phyloP scores from a whole-genome alignment of 2,797 vertebrate genomes.

The Phrynocephalus vlangalii region DNA sequence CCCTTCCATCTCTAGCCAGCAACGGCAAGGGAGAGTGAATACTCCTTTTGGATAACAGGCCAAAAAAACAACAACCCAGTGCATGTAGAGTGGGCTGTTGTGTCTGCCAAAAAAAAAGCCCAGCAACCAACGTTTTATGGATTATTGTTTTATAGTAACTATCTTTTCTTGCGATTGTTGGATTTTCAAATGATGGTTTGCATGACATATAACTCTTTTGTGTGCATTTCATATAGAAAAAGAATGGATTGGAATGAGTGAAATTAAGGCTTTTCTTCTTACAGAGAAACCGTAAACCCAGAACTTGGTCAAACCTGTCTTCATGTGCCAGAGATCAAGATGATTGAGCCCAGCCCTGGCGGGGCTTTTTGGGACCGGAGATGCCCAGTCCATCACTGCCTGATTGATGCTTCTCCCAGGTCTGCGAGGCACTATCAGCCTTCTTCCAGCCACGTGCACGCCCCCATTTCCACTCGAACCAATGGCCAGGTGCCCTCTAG shows the following conservation, averaged over 20 bases:
- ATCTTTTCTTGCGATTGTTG: too few species aligned
- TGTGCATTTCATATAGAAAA: background rate
- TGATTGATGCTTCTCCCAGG: constrained; percentile 71
- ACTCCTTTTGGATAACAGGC: too few species aligned
- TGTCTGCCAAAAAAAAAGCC: too few species aligned
- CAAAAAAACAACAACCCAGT: too few species aligned
- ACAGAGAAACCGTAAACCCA: constrained; percentile 63
- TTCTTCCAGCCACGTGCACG: constrained; percentile 68
- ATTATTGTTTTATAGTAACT: too few species aligned
- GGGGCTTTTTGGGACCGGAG: constrained; percentile 71
- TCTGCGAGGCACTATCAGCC: constrained; percentile 56
- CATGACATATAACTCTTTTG: too few species aligned
- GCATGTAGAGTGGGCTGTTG: too few species aligned
- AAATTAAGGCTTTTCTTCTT: constrained; percentile 11
- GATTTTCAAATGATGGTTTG: too few species aligned
- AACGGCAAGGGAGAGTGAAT: too few species aligned
- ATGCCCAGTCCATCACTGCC: constrained; percentile 79
- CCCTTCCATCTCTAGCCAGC: too few species aligned
- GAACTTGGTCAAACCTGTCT: constrained; percentile 71
- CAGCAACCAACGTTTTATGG: too few species aligned
- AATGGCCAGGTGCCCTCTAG: constrained; percentile 72
- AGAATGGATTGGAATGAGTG: background rate
- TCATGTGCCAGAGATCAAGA: constrained; percentile 63
- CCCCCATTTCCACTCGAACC: constrained; percentile 67
- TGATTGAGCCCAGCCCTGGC: constrained; percentile 71